These are phyloP conservation scores for Euwallacea similis DNA, from an alignment of 1,140 invertebrate genomes.

Conservation along the genomic window DNA sequence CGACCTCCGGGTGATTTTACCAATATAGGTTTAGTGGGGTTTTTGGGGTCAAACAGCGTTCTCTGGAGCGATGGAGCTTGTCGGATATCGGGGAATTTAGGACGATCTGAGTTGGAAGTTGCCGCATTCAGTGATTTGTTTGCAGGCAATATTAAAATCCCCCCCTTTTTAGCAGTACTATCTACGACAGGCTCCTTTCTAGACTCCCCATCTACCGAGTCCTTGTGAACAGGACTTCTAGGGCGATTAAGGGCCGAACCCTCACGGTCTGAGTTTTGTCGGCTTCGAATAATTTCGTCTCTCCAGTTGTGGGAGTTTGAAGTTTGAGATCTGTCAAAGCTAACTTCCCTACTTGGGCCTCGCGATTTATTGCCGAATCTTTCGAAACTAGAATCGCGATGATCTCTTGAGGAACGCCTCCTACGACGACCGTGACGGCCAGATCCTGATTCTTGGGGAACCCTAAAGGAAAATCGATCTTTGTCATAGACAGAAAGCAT, in stretches of 20 bases:
- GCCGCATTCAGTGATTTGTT: slow-evolving; percentile 33
- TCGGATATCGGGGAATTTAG: slow-evolving; percentile 39
- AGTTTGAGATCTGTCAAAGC: slow-evolving; percentile 46
- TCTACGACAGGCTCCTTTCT: slow-evolving; percentile 9
- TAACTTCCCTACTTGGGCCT: slow-evolving; percentile 48
- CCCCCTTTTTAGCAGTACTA: slow-evolving; percentile 44
- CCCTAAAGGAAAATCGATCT: slow-evolving; percentile 40
- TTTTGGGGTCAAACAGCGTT: slow-evolving; percentile 68
- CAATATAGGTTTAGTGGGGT: slow-evolving; percentile 70
- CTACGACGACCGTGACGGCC: slow-evolving; percentile 31
- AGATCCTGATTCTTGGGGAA: slow-evolving; percentile 41
- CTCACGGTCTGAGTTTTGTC: slow-evolving; percentile 46
- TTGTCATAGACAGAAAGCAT: no score
- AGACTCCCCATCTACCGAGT: no score
- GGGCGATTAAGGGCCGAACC: slow-evolving; percentile 1
- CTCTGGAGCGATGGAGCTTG: slow-evolving; percentile 53
- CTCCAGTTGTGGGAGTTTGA: slow-evolving; percentile 48
- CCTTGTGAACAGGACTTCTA: background rate
- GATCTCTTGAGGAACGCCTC: slow-evolving; percentile 41
- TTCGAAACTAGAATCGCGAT: slow-evolving; percentile 47
- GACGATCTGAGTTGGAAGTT: slow-evolving; percentile 22
- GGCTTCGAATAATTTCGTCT: slow-evolving; percentile 47
- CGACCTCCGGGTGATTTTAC: slow-evolving; percentile 58
- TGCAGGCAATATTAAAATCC: slow-evolving; percentile 45
- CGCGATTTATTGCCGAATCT: slow-evolving; percentile 42